These are phyloP conservation scores for Margarornis squamiger DNA, from an alignment of 2,797 vertebrate species.

Conservation along the genomic window DNA sequence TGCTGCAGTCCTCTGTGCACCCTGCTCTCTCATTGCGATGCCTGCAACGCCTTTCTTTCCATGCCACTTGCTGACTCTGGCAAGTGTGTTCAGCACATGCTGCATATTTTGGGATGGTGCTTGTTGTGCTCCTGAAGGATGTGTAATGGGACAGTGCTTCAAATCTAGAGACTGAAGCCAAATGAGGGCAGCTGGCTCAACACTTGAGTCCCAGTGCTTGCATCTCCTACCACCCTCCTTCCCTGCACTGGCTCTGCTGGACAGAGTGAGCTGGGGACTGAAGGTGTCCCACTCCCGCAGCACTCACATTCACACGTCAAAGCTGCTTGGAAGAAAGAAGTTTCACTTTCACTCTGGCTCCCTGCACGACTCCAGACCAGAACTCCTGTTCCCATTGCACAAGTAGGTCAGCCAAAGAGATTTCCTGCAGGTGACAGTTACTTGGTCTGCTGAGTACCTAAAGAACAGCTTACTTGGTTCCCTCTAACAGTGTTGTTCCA, in stretches of 20 bases:
- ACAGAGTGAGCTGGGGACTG: not conserved
- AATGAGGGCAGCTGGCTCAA: not conserved
- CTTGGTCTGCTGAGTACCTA: not conserved
- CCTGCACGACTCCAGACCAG: not conserved
- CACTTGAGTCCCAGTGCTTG: rapidly evolving
- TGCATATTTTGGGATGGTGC: not conserved
- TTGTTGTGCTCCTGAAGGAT: not conserved
- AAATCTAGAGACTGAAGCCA: not conserved
- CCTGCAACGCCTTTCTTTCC: not conserved
- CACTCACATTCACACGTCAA: rapidly evolving
- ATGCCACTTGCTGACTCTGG: not conserved
- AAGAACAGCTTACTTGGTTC: not conserved
- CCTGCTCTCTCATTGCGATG: rapidly evolving
- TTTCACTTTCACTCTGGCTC: not conserved
- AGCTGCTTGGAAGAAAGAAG: not conserved
- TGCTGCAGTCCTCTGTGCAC: rapidly evolving
- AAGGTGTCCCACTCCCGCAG: not conserved
- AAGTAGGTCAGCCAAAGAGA: not conserved
- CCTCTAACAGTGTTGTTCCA: not conserved
- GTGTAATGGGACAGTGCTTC: not conserved
- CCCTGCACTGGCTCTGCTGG: not conserved
- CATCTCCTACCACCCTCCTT: rapidly evolving
- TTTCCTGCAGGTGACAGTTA: not conserved
- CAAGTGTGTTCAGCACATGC: rapidly evolving
- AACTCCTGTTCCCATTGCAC: not conserved